phyloP scores from a whole-genome alignment of 1,140 invertebrate species.

The Eciton burchellii region DNA sequence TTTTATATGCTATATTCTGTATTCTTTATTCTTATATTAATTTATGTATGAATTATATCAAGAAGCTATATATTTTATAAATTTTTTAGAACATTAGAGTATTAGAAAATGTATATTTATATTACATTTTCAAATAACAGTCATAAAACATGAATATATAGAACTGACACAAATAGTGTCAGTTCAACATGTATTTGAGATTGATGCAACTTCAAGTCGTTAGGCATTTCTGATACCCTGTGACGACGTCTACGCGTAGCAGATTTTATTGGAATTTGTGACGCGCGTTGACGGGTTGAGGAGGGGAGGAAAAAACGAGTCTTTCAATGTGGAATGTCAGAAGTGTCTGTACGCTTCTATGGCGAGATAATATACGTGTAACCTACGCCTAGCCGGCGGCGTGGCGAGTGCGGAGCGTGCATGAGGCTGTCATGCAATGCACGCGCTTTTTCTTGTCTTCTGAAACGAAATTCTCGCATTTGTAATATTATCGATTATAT shows the following conservation, averaged over 20 bases:
- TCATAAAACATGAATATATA: too few relatives aligned
- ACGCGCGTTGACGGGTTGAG: background rate
- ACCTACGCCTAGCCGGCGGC: background rate
- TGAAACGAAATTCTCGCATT: background rate
- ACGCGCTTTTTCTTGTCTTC: background rate
- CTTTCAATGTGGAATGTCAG: background rate
- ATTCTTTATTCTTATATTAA: too few relatives aligned
- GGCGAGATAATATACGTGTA: background rate
- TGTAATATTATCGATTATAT: slow-evolving; percentile 55
- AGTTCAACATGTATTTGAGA: too few relatives aligned
- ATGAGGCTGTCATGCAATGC: background rate
- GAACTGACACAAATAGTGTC: too few relatives aligned
- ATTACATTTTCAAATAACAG: too few relatives aligned
- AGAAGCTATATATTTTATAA: too few relatives aligned
- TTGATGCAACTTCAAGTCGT: too few relatives aligned
- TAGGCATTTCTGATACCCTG: too few relatives aligned
- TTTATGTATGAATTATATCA: too few relatives aligned
- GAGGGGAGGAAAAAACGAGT: background rate
- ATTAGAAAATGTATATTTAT: too few relatives aligned
- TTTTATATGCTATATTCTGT: too few relatives aligned
- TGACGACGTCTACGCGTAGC: background rate
- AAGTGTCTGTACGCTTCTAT: background rate
- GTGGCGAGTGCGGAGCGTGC: background rate
- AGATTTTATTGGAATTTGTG: slow-evolving; percentile 7
- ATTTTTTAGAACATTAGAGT: too few relatives aligned